Evolutionary conservation across 2,113 vertebrate genomes (phyloP), one percentile per base, ranked within the genome.

Genomic region (Gymnocephalus cernua): DNA sequence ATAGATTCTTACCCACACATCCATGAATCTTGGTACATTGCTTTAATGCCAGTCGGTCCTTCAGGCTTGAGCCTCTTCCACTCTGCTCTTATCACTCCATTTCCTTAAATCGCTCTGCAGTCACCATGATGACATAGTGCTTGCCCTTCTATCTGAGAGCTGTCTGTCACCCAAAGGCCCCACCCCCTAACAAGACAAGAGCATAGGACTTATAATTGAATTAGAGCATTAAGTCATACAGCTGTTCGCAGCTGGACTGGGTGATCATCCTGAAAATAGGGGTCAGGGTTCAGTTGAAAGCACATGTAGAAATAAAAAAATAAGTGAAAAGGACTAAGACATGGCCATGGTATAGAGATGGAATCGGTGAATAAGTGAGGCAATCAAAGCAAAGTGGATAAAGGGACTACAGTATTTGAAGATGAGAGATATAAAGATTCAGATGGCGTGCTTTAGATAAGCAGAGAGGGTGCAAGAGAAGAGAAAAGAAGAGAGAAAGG

Each of bases 21-120:
- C 25, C 74, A 83, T 77, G 70, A 79, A 77, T 85, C 74, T 86
- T 80, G 82, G 66, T 56, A 45, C 76, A 66, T 50, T 70, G 63
- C 85, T 92, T 92, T 92, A 94, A 94, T 95, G 93, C 88, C 93
- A 93, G 67, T 71, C 12, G n/a, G 80, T 89, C 86, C 93, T 92
- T 86, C 64, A 86, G 92, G 93, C 89, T 51, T 14, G 48, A 86
- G 83, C 88, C 90, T 90, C 77, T 83, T 92, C 88, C 80, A 61
- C 88, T 91, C 81, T 93, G 89, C 91, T 91, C 89, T 93, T 92
- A 90, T 93, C 88, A 93, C 88, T 92, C 85, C 67, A 89, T 95
- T 93, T 92, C 87, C 90, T 90, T 89, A 89, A 92, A 89, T 82
- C 19, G 81, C 78, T 90, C 78, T 67, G 77, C 68, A 88, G 85